Percentiles rank a stretch among this genome's conserved stretches.
Conservation (phyloP, 2,113 vertebrate genomes). For the Narcine bancroftii region DNA sequence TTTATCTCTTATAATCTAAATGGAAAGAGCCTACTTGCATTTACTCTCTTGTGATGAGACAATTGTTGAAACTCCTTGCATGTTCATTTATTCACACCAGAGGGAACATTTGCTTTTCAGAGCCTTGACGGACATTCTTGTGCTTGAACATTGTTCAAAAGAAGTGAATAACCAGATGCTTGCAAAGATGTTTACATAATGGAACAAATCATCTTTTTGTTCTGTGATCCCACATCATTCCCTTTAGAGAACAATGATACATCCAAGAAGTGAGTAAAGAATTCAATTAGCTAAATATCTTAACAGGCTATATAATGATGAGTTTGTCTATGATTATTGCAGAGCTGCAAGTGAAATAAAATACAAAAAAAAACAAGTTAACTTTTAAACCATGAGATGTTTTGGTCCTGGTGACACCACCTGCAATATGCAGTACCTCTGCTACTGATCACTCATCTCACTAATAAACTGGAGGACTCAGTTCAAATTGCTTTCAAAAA, state of each 20-base stretch:
- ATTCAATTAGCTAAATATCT: neutral
- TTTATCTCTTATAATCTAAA: no score
- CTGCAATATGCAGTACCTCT: no score
- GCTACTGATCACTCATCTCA: neutral
- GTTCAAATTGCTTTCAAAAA: no score
- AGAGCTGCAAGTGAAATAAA: neutral
- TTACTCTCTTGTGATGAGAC: no score
- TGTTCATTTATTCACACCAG: no score
- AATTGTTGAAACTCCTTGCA: no score
- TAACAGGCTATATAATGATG: neutral
- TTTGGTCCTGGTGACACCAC: neutral
- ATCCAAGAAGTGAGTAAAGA: neutral
- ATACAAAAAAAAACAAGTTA: neutral
- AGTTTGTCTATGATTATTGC: neutral
- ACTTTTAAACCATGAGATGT: neutral
- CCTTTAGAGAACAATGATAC: neutral
- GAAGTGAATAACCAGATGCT: neutral
- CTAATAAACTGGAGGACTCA: neutral
- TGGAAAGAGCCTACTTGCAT: no score
- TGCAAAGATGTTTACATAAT: neutral
- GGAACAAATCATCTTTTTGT: neutral
- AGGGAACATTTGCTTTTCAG: no score
- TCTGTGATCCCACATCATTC: neutral
- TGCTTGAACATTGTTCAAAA: neutral
- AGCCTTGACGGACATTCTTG: neutral